phyloP scores from a whole-genome alignment of 2,888 invertebrate species.

The Brachypalpus laphriformis region DNA sequence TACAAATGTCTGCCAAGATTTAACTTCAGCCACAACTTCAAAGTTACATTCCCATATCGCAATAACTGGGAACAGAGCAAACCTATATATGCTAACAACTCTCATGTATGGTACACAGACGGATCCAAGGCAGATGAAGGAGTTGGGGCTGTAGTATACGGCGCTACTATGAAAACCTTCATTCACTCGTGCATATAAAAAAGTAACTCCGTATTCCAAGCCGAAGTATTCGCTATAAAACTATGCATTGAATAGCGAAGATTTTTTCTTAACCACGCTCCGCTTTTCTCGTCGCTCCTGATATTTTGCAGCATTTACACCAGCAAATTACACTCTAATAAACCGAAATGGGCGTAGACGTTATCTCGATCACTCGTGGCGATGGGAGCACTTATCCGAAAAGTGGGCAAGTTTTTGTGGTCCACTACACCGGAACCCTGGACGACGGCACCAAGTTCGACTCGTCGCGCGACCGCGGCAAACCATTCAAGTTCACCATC shows the following conservation, averaged over 20 bases:
- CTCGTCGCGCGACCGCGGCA: slow-evolving; percentile 96
- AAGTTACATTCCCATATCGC: too few species aligned
- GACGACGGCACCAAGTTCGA: slow-evolving; percentile 96
- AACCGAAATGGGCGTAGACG: slow-evolving; percentile 91
- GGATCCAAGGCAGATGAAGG: too few species aligned
- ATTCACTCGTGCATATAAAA: too few species aligned
- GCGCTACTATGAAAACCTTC: too few species aligned
- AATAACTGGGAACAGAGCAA: too few species aligned
- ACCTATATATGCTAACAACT: too few species aligned
- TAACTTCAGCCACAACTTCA: too few species aligned
- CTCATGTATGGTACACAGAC: too few species aligned
- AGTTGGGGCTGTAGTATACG: too few species aligned
- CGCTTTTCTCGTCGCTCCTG: background rate
- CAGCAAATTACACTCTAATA: background rate
- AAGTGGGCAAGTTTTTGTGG: slow-evolving; percentile 96
- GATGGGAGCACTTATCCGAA: slow-evolving; percentile 96
- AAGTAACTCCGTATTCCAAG: too few species aligned
- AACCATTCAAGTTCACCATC: slow-evolving; percentile 97
- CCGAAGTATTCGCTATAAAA: too few species aligned
- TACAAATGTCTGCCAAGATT: too few species aligned
- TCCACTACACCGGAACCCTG: slow-evolving; percentile 98
- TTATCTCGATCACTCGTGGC: slow-evolving; percentile 91
- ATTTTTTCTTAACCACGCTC: slow-evolving; percentile 53
- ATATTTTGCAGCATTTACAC: slow-evolving; percentile 9
- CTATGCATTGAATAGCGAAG: slow-evolving; percentile 51